These are phyloP conservation scores for Chelonia mydas DNA, from an alignment of 2,797 vertebrate genomes.

Conservation along the genomic window DNA sequence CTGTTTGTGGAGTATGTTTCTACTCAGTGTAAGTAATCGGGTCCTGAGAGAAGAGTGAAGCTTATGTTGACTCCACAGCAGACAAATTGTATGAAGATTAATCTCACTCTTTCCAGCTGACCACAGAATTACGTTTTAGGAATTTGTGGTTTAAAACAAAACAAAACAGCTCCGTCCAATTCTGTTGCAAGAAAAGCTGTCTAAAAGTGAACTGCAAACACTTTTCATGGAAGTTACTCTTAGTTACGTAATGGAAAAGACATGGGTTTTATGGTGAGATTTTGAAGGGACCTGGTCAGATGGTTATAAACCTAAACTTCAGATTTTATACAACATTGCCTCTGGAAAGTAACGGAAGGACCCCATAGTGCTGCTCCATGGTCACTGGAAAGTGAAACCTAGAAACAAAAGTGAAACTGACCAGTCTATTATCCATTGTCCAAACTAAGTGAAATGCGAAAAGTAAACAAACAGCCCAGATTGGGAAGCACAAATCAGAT, in stretches of 20 bases:
- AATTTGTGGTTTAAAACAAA: constrained; percentile 23
- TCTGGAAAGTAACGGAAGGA: accelerated
- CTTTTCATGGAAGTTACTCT: not conserved
- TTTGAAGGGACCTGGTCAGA: not conserved
- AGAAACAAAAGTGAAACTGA: not conserved
- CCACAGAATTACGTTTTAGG: constrained; percentile 7
- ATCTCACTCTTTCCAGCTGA: constrained; percentile 26
- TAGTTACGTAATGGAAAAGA: not conserved
- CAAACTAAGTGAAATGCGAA: not conserved
- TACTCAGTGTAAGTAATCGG: constrained; percentile 29
- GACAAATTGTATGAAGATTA: not conserved
- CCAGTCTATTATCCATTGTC: too few relatives aligned
- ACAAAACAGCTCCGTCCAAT: accelerated
- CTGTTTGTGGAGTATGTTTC: not conserved
- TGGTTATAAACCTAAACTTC: not conserved
- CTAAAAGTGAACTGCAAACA: accelerated
- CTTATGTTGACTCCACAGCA: constrained; percentile 18
- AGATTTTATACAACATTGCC: not conserved
- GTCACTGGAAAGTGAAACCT: not conserved
- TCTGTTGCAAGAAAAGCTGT: not conserved
- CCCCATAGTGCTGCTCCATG: accelerated
- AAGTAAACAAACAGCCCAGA: not conserved
- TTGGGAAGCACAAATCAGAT: not conserved
- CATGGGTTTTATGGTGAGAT: not conserved
- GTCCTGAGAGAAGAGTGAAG: constrained; percentile 43